Percentiles rank a stretch among this genome's conserved stretches.
phyloP scores from a whole-genome alignment of 2,797 vertebrate genomes.

The Sternarchorhynchus goeldii region DNA sequence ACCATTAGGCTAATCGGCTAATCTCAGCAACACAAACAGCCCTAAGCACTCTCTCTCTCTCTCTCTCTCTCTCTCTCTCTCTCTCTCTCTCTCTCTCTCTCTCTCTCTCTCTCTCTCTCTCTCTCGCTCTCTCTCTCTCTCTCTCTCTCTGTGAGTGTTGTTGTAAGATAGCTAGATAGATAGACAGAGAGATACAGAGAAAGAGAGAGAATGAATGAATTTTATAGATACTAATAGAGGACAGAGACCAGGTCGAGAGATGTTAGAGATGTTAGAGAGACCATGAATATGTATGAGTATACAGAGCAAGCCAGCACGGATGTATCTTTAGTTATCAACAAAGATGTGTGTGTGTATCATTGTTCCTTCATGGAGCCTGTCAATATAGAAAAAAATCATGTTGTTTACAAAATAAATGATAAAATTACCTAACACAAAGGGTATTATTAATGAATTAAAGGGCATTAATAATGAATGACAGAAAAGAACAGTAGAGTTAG shows the following conservation, averaged over 20 bases:
- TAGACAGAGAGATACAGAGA: background rate
- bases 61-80: background rate
- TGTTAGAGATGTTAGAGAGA: too few species aligned
- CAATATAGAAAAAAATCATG: too few species aligned
- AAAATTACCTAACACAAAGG: slow-evolving; percentile 3
- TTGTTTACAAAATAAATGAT: background rate
- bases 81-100: slow-evolving; percentile 4
- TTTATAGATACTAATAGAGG: too few species aligned
- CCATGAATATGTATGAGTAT: too few species aligned
- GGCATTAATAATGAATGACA: background rate
- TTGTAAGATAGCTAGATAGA: background rate
- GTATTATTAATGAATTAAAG: background rate
- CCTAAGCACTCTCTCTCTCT: background rate
- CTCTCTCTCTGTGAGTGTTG: background rate
- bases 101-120: background rate
- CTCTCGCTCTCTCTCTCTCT: background rate
- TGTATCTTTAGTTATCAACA: too few species aligned
- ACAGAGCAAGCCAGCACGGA: too few species aligned
- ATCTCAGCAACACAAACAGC: slow-evolving; percentile 48
- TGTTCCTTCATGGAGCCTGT: background rate
- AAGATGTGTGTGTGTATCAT: background rate
- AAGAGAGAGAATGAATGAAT: background rate
- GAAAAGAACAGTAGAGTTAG: background rate
- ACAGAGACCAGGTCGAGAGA: too few species aligned
- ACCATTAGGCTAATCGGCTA: slow-evolving; percentile 53